Percentiles rank a stretch among this genome's conserved stretches.
phyloP scores from a whole-genome alignment of 2,797 vertebrate genomes.

The Zenarchopterus dispar region DNA sequence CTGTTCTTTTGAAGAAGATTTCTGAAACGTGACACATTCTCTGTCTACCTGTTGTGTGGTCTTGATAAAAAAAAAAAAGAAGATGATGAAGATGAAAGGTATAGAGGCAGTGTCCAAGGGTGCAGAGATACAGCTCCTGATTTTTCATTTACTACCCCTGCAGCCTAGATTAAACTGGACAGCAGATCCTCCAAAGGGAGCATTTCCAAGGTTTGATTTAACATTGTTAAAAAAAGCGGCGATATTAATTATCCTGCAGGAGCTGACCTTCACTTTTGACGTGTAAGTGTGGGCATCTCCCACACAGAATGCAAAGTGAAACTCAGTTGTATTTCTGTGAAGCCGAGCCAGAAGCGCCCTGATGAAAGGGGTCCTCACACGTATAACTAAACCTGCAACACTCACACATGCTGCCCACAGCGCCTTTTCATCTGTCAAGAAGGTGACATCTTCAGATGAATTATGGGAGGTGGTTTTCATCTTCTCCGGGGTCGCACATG shows the following conservation, averaged over 20 bases:
- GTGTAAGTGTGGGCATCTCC: slow-evolving; percentile 31
- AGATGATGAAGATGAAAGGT: slow-evolving; percentile 61
- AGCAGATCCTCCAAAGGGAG: slow-evolving; percentile 73
- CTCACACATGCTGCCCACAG: slow-evolving; percentile 45
- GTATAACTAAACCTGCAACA: slow-evolving; percentile 24
- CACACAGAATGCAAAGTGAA: slow-evolving; percentile 19
- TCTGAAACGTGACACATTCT: slow-evolving; percentile 28
- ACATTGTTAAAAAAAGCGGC: slow-evolving; percentile 70
- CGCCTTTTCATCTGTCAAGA: slow-evolving; percentile 72
- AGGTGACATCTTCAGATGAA: slow-evolving; percentile 78
- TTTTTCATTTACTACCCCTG: slow-evolving; percentile 70
- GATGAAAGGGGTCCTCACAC: slow-evolving; percentile 18
- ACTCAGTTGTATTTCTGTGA: slow-evolving; percentile 11
- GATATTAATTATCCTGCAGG: slow-evolving; percentile 79
- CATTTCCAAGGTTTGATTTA: slow-evolving; percentile 76
- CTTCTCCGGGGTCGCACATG: slow-evolving; percentile 68
- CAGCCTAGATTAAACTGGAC: slow-evolving; percentile 75
- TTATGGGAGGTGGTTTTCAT: slow-evolving; percentile 76
- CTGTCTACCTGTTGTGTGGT: slow-evolving; percentile 58
- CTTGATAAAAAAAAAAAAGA: slow-evolving; percentile 43
- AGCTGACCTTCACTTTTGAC: slow-evolving; percentile 78
- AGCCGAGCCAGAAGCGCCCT: slow-evolving; percentile 25
- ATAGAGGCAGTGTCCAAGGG: slow-evolving; percentile 46
- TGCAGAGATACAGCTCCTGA: slow-evolving; percentile 52
- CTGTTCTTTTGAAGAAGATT: slow-evolving; percentile 24